Percentiles rank a stretch among this genome's conserved stretches.
These are phyloP conservation scores for Catostomus latipinnis DNA, from an alignment of 2,797 vertebrate genomes.

Conservation along the genomic window DNA sequence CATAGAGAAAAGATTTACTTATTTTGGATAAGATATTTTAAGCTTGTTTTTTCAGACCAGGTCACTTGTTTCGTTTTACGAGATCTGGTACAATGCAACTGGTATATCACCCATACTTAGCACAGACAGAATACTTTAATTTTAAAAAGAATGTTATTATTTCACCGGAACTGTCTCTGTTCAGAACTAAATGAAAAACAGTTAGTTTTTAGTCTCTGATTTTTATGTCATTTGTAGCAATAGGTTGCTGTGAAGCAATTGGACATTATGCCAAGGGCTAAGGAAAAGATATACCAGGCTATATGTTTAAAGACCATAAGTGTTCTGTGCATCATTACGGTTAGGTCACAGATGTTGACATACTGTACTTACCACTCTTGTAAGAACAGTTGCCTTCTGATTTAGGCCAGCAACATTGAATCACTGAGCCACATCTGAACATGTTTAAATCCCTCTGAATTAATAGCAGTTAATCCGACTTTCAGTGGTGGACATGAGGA, in stretches of 20 bases:
- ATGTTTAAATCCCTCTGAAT: slow-evolving; percentile 41
- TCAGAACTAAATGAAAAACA: no score
- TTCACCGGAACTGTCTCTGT: no score
- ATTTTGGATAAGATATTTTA: no score
- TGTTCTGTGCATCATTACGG: background rate
- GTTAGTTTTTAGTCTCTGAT: no score
- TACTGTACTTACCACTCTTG: background rate
- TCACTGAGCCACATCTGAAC: slow-evolving; percentile 32
- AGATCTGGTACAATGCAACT: no score
- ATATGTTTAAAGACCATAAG: background rate
- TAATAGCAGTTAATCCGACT: slow-evolving; percentile 33
- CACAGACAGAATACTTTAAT: no score
- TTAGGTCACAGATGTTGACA: slow-evolving; percentile 2
- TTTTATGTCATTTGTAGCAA: background rate
- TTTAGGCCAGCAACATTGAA: slow-evolving; percentile 4
- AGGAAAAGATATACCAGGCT: background rate
- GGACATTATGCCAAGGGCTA: background rate
- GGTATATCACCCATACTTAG: no score
- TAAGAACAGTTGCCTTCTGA: background rate
- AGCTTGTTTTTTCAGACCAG: no score
- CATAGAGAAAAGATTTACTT: no score
- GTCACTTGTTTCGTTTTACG: no score
- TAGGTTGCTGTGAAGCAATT: background rate
- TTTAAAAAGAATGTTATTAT: no score
- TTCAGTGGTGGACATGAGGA: background rate